A percentile compares a stretch with the other conserved stretches of the same genome.
These are phyloP conservation scores for Phataginus tetradactyla DNA, from an alignment of 2,797 vertebrate species.

Conservation along the genomic window DNA sequence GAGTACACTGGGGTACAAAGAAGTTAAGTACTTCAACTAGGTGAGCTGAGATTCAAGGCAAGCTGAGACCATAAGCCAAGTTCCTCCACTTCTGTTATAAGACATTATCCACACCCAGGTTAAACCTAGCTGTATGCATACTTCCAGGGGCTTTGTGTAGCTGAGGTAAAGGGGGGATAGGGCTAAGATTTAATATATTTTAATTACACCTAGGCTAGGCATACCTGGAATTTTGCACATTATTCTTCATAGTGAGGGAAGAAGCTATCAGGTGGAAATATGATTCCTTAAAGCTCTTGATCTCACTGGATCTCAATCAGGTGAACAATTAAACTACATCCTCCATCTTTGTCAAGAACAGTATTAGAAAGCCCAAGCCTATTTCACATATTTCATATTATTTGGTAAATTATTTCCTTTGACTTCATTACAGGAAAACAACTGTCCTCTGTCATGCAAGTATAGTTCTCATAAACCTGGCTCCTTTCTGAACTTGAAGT, in stretches of 20 bases:
- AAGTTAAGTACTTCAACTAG: not conserved
- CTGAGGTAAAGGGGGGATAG: not conserved
- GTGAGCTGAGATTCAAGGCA: not conserved
- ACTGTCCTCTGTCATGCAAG: not conserved
- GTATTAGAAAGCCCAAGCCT: not conserved
- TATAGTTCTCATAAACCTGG: not conserved
- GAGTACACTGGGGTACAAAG: not conserved
- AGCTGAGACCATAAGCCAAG: not conserved
- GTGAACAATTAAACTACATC: not conserved
- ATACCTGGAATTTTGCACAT: not conserved
- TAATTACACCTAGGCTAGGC: not conserved
- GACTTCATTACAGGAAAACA: slow-evolving; percentile 37
- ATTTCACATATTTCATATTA: slow-evolving; percentile 27
- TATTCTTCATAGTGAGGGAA: not conserved
- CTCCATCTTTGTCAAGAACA: not conserved
- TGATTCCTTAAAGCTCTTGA: not conserved
- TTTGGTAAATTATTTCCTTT: slow-evolving; percentile 45
- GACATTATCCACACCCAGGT: not conserved
- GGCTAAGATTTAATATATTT: not conserved
- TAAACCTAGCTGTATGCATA: not conserved
- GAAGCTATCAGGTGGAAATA: not conserved
- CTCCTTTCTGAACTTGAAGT: slow-evolving; percentile 32
- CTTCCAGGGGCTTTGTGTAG: not conserved
- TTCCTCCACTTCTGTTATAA: not conserved
- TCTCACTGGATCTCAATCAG: not conserved